phyloP scores from a whole-genome alignment of 1,140 invertebrate genomes.

The Drosophila sucinea region DNA sequence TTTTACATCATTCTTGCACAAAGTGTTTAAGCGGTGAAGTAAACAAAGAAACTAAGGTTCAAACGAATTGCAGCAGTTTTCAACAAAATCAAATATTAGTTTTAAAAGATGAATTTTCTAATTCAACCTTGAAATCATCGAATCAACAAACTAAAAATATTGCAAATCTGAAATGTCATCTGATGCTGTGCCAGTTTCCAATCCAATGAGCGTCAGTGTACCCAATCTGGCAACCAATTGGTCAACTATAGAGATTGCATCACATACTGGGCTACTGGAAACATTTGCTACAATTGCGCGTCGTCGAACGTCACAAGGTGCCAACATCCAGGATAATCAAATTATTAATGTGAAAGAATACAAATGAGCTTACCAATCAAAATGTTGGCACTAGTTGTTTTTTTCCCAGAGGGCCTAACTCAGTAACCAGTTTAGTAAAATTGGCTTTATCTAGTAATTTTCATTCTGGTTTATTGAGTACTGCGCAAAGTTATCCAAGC shows the following conservation, averaged over 20 bases:
- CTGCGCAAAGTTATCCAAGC: slow-evolving; percentile 97
- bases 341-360: slow-evolving; percentile 81
- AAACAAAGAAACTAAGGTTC: slow-evolving; percentile 24
- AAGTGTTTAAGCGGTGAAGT: slow-evolving; percentile 43
- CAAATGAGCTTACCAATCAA: slow-evolving; percentile 83
- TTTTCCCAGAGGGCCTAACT: slow-evolving; percentile 89
- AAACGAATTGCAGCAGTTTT: slow-evolving; percentile 39
- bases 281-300: slow-evolving; percentile 93
- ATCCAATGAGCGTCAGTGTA: slow-evolving; percentile 98
- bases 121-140: slow-evolving; percentile 15
- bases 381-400: slow-evolving; percentile 82
- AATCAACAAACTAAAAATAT: slow-evolving; percentile 28
- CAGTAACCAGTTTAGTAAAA: slow-evolving; percentile 94
- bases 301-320: slow-evolving; percentile 84
- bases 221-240: slow-evolving; percentile 93
- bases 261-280: slow-evolving; percentile 87
- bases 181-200: slow-evolving; percentile 79
- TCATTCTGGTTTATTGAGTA: slow-evolving; percentile 94
- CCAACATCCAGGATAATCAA: slow-evolving; percentile 69
- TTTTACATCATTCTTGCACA: slow-evolving; percentile 53
- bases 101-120: slow-evolving; percentile 13
- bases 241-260: slow-evolving; percentile 84
- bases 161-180: slow-evolving; percentile 42
- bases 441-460: slow-evolving; percentile 97
- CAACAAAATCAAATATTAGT: slow-evolving; percentile 25